phyloP scores from a whole-genome alignment of 2,888 invertebrate genomes.

The Andrena fulva region DNA sequence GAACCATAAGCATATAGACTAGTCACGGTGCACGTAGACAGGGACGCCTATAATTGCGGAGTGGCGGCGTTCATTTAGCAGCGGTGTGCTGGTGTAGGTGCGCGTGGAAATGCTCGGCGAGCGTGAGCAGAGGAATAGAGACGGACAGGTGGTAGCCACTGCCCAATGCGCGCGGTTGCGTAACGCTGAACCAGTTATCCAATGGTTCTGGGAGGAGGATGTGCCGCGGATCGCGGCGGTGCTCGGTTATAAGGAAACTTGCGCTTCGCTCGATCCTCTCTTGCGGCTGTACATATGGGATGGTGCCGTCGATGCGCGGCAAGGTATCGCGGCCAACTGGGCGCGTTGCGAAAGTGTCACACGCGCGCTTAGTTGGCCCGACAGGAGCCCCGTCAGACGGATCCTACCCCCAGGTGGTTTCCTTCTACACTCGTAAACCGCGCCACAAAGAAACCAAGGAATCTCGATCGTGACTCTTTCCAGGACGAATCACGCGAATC shows the following conservation, averaged over 20 bases:
- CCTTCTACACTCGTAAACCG: not conserved
- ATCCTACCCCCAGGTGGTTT: conserved; percentile 29
- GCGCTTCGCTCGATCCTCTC: conserved; percentile 48
- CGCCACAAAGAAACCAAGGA: not conserved
- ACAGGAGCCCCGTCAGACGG: conserved; percentile 5
- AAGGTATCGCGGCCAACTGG: conserved; percentile 58
- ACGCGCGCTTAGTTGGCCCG: conserved; percentile 1
- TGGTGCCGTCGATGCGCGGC: conserved; percentile 27
- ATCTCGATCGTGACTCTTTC: conserved; percentile 4
- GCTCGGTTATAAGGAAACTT: conserved; percentile 66
- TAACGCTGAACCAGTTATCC: conserved; percentile 60
- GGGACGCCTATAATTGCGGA: not conserved
- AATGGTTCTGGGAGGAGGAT: conserved; percentile 43
- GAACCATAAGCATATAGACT: conserved; percentile 39
- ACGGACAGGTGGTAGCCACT: conserved; percentile 19
- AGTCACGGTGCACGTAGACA: conserved; percentile 7
- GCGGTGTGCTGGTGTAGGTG: not conserved
- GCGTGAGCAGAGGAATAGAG: conserved; percentile 13
- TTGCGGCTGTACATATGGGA: conserved; percentile 5
- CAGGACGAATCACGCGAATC: not conserved
- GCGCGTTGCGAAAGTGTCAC: conserved; percentile 70
- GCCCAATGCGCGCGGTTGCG: conserved; percentile 44
- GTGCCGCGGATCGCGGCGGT: conserved; percentile 39
- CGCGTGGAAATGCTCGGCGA: conserved; percentile 7
- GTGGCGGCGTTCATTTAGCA: conserved; percentile 15